Conservation (phyloP, 2,888 invertebrate genomes). For the Tipula confusa region DNA sequence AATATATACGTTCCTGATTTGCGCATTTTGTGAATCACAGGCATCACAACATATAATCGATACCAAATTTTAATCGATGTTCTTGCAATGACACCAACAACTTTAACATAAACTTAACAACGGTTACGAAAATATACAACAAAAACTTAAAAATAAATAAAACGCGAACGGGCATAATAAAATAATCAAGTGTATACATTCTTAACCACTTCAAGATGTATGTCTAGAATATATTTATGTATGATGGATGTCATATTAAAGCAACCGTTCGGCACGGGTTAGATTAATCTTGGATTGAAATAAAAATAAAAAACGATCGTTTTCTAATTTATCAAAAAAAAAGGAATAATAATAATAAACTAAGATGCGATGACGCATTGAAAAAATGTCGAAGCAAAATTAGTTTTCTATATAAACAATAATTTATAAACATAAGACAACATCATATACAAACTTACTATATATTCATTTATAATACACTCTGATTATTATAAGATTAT, state of each 20-base stretch:
- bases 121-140: background rate
- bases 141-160: background rate
- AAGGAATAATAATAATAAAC: background rate
- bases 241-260: background rate
- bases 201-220: background rate
- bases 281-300: background rate
- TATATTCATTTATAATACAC: background rate
- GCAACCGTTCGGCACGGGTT: background rate
- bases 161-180: background rate
- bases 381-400: background rate
- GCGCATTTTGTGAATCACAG: background rate
- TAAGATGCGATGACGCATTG: background rate
- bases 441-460: background rate
- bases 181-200: background rate
- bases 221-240: background rate
- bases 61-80: background rate
- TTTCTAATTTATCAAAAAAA: conserved; percentile 4
- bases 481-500: conserved; percentile 7
- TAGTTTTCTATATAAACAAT: background rate
- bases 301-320: background rate
- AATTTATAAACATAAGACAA: background rate
- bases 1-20: background rate
- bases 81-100: background rate
- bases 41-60: background rate
- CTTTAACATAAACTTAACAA: background rate